Conservation (phyloP, 2,113 vertebrate species). For the Sebastes fasciatus region DNA sequence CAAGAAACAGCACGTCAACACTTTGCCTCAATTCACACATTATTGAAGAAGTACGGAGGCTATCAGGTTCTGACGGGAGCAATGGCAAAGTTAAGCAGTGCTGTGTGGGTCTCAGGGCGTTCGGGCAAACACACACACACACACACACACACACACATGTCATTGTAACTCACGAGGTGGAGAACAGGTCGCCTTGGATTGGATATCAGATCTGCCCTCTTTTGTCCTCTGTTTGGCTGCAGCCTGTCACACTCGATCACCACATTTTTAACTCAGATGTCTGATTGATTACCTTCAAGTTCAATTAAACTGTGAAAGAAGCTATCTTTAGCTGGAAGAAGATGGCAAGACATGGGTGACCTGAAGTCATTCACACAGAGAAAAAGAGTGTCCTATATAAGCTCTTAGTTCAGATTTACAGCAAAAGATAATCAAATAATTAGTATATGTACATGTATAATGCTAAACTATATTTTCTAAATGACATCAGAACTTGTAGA, state of each 20-base stretch:
- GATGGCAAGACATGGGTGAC: conserved; percentile 21
- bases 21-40: conserved; percentile 38
- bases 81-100: conserved; percentile 53
- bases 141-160: conserved; percentile 17
- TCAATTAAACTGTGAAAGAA: conserved; percentile 62
- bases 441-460: background rate
- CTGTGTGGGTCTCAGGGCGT: conserved; percentile 22
- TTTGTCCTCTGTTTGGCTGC: conserved; percentile 71
- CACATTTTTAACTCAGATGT: conserved; percentile 66
- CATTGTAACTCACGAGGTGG: conserved; percentile 31
- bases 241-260: conserved; percentile 69
- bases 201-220: conserved; percentile 71
- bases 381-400: background rate
- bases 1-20: conserved; percentile 19
- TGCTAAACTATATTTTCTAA: background rate
- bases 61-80: conserved; percentile 57
- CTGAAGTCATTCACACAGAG: conserved; percentile 11
- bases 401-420: background rate
- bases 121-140: background rate
- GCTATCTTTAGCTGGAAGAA: conserved; percentile 64
- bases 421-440: background rate
- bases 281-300: conserved; percentile 78
- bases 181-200: conserved; percentile 64
- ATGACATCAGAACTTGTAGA: background rate
- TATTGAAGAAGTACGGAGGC: conserved; percentile 51